These are phyloP conservation scores for Periophthalmus modestus DNA, from an alignment of 2,113 vertebrate genomes.

Conservation along the genomic window DNA sequence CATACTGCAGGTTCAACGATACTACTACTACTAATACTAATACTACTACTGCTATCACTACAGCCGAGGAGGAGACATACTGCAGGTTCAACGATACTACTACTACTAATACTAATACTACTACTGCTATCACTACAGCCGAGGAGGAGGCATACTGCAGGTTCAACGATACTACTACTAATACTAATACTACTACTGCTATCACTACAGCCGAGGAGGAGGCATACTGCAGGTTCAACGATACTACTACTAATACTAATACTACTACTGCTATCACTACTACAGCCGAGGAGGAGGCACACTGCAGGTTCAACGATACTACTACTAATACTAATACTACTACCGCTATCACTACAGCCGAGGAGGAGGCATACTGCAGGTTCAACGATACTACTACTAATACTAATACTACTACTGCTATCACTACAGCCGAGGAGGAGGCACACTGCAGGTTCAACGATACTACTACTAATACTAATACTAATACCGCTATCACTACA, in stretches of 20 bases:
- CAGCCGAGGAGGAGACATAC: slow-evolving; percentile 88
- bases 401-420: no score
- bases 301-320: no score
- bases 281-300: no score
- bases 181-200: no score
- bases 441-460: slow-evolving; percentile 86
- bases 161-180: slow-evolving; percentile 56
- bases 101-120: no score
- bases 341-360: slow-evolving; percentile 81
- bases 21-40: no score
- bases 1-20: slow-evolving; percentile 84
- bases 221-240: no score
- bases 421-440: slow-evolving; percentile 86
- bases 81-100: slow-evolving; percentile 80
- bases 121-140: slow-evolving; percentile 68
- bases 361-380: slow-evolving; percentile 93
- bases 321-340: slow-evolving; percentile 66
- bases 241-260: slow-evolving; percentile 72
- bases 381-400: slow-evolving; percentile 36
- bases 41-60: slow-evolving; percentile 14
- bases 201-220: no score
- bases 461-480: no score
- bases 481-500: slow-evolving; percentile 46
- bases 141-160: slow-evolving; percentile 91
- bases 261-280: no score